Evolutionary conservation across 2,888 invertebrate genomes (phyloP), one percentile per base, ranked within the genome.

Genomic region (Dicyrtoma fusca): DNA sequence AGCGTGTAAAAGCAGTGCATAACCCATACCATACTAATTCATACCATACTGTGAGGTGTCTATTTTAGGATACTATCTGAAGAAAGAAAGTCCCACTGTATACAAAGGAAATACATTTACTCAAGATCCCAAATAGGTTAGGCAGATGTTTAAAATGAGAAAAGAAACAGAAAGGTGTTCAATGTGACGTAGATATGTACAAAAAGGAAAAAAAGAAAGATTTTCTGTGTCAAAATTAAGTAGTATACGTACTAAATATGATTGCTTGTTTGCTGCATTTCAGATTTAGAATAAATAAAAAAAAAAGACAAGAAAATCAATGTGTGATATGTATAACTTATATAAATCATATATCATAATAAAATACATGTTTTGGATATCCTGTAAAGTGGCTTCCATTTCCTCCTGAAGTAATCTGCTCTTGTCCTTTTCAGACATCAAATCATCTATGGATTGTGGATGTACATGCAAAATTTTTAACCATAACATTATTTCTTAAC

Each of bases 371-470:
- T 95, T 95, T 89, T 97, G 96, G 88, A 97, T 94, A 88, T 97
- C 97, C 89, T 95, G 94, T 88, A 97, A 91, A 84, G 97, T 95
- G 84, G 94, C 91, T 88, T 98, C 97, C 94, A 98, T 95, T 87
- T 98, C 98, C 86, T 95, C 94, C 87, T 95, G 92, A 86, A 97
- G 91, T 86, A 92, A 88, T 89, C 94, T 95, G 89, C 93, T 95
- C 89, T 95, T 94, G 88, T 92, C 92, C 87, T 92, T 93, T 88
- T 95, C 94, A 85, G 90, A 88, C 86, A 94, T 89, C 86, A 97
- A 91, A 87, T 95, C 95, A 89, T 97, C 97, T 97, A 91, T 85
- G 63, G 61, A 42, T 5, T 44, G 34, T 34, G 34, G 34, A 25
- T 19, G 21, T n/a, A 26, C 34, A 62, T 34, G 34, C n/a, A 62